Evolutionary conservation across 2,797 vertebrate genomes (phyloP).

Genomic region (Lithobates sylvaticus): DNA sequence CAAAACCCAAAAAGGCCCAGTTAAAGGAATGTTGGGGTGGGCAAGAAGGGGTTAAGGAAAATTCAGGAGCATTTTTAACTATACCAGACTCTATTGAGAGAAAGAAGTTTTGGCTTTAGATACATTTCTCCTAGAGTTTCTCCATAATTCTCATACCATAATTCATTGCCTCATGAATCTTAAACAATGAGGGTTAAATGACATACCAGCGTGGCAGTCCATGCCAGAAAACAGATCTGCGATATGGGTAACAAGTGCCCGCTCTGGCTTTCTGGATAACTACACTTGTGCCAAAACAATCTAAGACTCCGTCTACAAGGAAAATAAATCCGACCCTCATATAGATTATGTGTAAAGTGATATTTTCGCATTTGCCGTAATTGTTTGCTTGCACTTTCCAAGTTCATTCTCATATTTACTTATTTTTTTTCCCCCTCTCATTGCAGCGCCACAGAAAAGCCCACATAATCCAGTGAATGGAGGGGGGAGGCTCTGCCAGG

Average conservation of each 20-base stretch:
- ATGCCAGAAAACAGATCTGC: conserved; percentile 15
- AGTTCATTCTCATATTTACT: conserved; percentile 40
- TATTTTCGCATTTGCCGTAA: conserved; percentile 53
- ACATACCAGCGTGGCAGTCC: background rate
- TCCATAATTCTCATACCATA: too few relatives aligned
- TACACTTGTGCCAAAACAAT: conserved; percentile 37
- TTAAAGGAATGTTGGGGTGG: too few relatives aligned
- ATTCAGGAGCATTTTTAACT: too few relatives aligned
- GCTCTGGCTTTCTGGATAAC: background rate
- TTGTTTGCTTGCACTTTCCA: conserved; percentile 57
- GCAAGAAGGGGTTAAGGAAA: too few relatives aligned
- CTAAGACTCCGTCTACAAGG: conserved; percentile 43
- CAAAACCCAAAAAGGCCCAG: too few relatives aligned
- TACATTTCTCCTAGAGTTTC: too few relatives aligned
- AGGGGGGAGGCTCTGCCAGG: conserved; percentile 30
- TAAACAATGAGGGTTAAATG: background rate
- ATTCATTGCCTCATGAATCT: background rate
- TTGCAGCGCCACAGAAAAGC: conserved; percentile 44
- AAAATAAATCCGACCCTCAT: conserved; percentile 43
- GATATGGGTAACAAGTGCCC: conserved; percentile 14
- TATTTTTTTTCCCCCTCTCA: conserved; percentile 42
- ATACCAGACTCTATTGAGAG: too few relatives aligned
- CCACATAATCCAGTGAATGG: conserved; percentile 52
- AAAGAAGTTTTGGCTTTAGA: too few relatives aligned
- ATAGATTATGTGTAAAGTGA: conserved; percentile 56